Percentiles rank a stretch among this genome's conserved stretches.
Conservation (phyloP, 92 coral and sea anemone species). For the Phymanthus crucifer region DNA sequence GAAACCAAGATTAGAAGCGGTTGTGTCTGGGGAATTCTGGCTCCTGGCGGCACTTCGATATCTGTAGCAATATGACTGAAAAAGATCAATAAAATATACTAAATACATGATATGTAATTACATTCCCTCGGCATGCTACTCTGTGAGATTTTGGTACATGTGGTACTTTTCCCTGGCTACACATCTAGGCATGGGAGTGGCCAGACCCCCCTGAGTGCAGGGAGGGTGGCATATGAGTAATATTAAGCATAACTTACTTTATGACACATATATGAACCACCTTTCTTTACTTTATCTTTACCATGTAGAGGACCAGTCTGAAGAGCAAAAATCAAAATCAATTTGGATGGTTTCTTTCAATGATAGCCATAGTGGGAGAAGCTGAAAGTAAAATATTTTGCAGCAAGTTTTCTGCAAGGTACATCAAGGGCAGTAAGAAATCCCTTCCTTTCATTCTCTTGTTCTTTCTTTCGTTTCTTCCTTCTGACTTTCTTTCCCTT, state of each 20-base stretch:
- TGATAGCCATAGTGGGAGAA: too few relatives aligned
- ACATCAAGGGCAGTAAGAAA: background rate
- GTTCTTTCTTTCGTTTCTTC: too few relatives aligned
- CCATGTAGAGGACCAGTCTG: conserved; percentile 88
- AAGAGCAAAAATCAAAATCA: background rate
- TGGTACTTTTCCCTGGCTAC: too few relatives aligned
- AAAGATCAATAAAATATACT: conserved; percentile 12
- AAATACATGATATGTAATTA: background rate
- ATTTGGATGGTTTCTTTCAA: background rate
- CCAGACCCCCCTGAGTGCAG: too few relatives aligned
- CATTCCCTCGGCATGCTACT: too few relatives aligned
- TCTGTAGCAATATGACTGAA: conserved; percentile 90
- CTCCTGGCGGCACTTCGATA: conserved; percentile 96
- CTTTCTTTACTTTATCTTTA: conserved; percentile 91
- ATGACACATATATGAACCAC: conserved; percentile 99
- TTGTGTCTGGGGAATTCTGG: conserved; percentile 94
- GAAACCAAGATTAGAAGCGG: conserved; percentile 96
- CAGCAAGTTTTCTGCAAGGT: background rate
- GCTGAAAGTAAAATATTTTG: background rate
- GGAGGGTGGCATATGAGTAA: background rate
- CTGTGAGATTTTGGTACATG: too few relatives aligned
- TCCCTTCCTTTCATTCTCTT: background rate
- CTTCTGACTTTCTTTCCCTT: too few relatives aligned
- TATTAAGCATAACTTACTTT: conserved; percentile 47
- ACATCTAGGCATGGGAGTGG: too few relatives aligned